Evolutionary conservation across 2,113 vertebrate species (phyloP), one percentile per base, ranked within the genome.

Genomic region (Agelaius phoeniceus): DNA sequence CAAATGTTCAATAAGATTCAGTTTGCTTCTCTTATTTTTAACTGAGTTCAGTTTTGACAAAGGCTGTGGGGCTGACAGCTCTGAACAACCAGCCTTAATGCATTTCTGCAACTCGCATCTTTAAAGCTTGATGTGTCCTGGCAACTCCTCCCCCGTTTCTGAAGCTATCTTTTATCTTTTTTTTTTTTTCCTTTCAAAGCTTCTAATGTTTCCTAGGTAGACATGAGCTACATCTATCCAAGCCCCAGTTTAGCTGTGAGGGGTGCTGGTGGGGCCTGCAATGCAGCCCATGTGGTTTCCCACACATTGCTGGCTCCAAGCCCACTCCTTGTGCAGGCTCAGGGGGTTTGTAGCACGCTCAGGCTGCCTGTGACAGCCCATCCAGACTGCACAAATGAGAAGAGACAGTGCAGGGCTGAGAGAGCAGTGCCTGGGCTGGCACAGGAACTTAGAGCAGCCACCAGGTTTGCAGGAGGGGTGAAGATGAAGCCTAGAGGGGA

Each of bases 111-210:
- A 78, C 55, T 94, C 22, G 8, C 41, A 72, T 90, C 52, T 93
- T 84, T 92, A 84, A 92, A 92, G 62, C 86, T 89, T 93, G 92
- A 94, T 82, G 69, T 85, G 89, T 93, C 82, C 89, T 95, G 95
- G 92, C 88, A 95, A 94, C 69, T 83, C 78, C 82, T 90, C 59
- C 61, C 91, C 85, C 0, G 0, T 95, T 96, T 95, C 80, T 92
- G 66, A 92, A 95, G 90, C 57, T 91, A 37, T 48, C 33, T 35
- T 35, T 48, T 65, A 48, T 74, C 6, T 39, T 39, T 21, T n/a
- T 43, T 13, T 37, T 43, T 15, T 17, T n/a, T 46, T 66, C 14
- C 19, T 61, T 78, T 87, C 63, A 69, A 77, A 81, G 37, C 83
- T 80, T 93, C 48, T 55, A n/a, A 54, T 11, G 12, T 88, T 93